phyloP scores from a whole-genome alignment of 2,888 invertebrate species.

The Geophilus truncorum region DNA sequence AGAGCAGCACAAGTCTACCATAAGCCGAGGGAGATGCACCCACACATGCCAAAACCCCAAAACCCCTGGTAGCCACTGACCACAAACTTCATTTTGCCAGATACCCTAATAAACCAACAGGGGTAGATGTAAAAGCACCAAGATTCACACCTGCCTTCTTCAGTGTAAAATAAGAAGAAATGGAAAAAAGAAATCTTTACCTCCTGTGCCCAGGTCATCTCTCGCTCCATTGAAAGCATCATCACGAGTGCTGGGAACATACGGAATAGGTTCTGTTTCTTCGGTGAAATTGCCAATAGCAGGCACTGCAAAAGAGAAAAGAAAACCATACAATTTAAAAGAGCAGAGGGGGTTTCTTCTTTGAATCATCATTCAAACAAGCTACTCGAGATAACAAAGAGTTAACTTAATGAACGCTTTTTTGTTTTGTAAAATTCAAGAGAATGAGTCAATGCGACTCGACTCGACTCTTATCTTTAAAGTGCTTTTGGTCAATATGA shows the following conservation, averaged over 20 bases:
- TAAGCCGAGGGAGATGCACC: slow-evolving; percentile 25
- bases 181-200: slow-evolving; percentile 22
- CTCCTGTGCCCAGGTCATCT: slow-evolving; percentile 38
- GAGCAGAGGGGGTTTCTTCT: neutral
- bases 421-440: neutral
- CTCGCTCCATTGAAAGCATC: slow-evolving; percentile 33
- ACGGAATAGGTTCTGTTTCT: slow-evolving; percentile 59
- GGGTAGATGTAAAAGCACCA: neutral
- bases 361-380: neutral
- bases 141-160: slow-evolving; percentile 16
- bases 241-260: slow-evolving; percentile 42
- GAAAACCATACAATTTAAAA: neutral
- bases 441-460: neutral
- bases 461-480: neutral
- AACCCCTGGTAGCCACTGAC: slow-evolving; percentile 4
- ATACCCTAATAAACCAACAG: slow-evolving; percentile 13
- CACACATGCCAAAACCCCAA: neutral
- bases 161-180: neutral
- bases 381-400: neutral
- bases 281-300: slow-evolving; percentile 64
- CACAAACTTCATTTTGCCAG: slow-evolving; percentile 22
- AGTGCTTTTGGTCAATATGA: neutral
- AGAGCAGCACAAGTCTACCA: slow-evolving; percentile 24
- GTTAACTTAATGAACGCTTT: neutral
- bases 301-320: slow-evolving; percentile 48